Evolutionary conservation across 2,888 invertebrate species (phyloP).

Genomic region (Siphlonurus alternatus): DNA sequence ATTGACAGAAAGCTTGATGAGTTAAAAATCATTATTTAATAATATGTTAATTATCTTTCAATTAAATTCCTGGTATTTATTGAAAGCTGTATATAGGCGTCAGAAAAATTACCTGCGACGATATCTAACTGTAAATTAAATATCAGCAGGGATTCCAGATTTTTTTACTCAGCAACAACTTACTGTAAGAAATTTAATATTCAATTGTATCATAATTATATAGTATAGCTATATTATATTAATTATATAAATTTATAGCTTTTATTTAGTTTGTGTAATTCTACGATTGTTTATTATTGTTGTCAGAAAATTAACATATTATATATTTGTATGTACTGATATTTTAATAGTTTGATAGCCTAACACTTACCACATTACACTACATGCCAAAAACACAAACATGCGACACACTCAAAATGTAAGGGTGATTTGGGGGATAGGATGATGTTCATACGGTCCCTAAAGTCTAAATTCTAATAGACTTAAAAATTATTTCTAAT

Average conservation of each 20-base stretch:
- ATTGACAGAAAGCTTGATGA: not conserved
- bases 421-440: not conserved
- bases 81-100: no score
- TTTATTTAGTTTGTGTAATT: no score
- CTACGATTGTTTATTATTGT: not conserved
- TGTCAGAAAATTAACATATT: not conserved
- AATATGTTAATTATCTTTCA: not conserved
- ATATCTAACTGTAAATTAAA: no score
- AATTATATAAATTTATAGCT: no score
- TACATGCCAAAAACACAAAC: not conserved
- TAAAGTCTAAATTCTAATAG: not conserved
- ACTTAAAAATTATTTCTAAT: not conserved
- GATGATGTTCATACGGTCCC: not conserved
- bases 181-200: no score
- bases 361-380: not conserved
- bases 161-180: no score
- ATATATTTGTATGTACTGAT: not conserved
- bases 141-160: no score
- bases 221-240: no score
- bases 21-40: not conserved
- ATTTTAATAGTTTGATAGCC: not conserved
- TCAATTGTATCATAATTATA: no score
- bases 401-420: not conserved
- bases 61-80: no score
- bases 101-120: no score